Evolutionary conservation across 2,113 vertebrate species (phyloP).

Genomic region (Mobula birostris): DNA sequence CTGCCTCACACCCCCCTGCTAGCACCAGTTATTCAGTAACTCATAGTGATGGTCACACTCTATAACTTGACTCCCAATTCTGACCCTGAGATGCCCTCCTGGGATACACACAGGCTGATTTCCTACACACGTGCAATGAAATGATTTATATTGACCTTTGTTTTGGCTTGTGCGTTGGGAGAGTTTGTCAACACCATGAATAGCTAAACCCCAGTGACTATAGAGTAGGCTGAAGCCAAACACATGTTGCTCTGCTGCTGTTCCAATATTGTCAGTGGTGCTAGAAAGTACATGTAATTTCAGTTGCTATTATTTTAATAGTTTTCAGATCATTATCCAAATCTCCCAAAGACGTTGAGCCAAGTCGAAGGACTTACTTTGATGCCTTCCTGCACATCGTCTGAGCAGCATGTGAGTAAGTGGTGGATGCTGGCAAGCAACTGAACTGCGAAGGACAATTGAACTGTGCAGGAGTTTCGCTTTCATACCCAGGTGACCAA

Average conservation of each 20-base stretch:
- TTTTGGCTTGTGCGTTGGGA: background rate
- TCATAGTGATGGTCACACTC: conserved; percentile 8
- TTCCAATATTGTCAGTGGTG: background rate
- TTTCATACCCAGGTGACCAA: background rate
- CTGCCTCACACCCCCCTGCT: background rate
- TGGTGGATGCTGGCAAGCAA: background rate
- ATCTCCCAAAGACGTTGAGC: background rate
- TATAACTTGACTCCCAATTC: conserved; percentile 22
- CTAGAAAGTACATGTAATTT: background rate
- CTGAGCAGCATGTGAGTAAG: background rate
- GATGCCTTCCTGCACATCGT: background rate
- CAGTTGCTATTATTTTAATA: background rate
- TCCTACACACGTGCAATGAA: background rate
- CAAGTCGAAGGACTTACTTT: background rate
- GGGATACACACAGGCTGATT: background rate
- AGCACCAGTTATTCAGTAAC: conserved; percentile 28
- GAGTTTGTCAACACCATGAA: background rate
- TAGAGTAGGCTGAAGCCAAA: background rate
- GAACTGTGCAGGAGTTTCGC: background rate
- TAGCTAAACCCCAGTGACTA: background rate
- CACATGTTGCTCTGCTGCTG: background rate
- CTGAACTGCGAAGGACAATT: background rate
- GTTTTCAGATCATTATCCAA: background rate
- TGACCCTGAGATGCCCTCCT: conserved; percentile 33
- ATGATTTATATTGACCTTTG: conserved; percentile 18